These are phyloP conservation scores for Eulemur macaco DNA, from an alignment of 2,113 vertebrate genomes.

Conservation along the genomic window DNA sequence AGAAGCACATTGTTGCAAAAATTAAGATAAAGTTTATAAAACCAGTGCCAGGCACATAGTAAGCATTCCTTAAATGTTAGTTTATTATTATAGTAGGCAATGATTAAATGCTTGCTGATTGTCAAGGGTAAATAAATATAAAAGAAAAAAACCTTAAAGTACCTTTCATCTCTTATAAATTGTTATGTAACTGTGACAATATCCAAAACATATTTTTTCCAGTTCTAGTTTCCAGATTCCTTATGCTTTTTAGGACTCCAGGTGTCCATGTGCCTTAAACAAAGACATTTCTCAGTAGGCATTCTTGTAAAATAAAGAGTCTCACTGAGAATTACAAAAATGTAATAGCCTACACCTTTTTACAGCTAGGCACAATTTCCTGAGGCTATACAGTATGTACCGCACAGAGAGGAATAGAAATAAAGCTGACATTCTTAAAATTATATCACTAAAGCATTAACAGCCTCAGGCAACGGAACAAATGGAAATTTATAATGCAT, in stretches of 20 bases:
- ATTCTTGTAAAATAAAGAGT: conserved; percentile 50
- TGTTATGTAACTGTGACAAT: conserved; percentile 44
- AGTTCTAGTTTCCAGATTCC: not conserved
- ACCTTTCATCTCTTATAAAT: conserved; percentile 12
- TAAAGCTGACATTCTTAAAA: conserved; percentile 58
- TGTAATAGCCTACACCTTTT: conserved; percentile 60
- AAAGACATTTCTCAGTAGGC: conserved; percentile 58
- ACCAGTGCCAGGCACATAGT: not conserved
- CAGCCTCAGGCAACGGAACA: conserved; percentile 50
- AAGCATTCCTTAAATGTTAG: not conserved
- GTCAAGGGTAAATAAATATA: not conserved
- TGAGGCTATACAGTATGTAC: conserved; percentile 46
- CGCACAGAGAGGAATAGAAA: conserved; percentile 47
- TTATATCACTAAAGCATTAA: conserved; percentile 55
- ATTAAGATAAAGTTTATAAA: not conserved
- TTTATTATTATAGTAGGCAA: conserved; percentile 6
- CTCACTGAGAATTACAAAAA: conserved; percentile 52
- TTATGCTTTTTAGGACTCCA: conserved; percentile 42
- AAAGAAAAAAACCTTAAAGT: conserved; percentile 16
- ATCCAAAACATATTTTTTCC: conserved; percentile 14
- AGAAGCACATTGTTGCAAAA: not conserved
- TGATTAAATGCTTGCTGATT: conserved; percentile 10
- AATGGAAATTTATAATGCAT: not conserved
- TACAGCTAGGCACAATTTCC: conserved; percentile 67
- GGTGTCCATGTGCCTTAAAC: conserved; percentile 53